Conservation (phyloP, 2,113 vertebrate species). For the Anoura caudifer region DNA sequence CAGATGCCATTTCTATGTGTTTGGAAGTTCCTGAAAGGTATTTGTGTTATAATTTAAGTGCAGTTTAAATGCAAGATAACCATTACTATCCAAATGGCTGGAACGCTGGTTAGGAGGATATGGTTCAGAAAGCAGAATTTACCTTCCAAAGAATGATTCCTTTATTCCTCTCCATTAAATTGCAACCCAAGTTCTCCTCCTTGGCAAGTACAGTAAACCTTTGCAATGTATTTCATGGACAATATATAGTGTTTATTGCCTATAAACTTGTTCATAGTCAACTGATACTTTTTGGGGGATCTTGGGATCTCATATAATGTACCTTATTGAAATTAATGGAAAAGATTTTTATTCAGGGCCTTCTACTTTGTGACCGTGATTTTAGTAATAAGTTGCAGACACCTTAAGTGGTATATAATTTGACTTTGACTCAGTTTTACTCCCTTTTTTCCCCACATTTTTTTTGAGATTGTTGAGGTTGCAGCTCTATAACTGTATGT, state of each 20-base stretch:
- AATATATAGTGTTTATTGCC: not conserved
- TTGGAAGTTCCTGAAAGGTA: not conserved
- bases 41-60: not conserved
- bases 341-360: not conserved
- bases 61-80: not conserved
- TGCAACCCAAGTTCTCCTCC: not conserved
- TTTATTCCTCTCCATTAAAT: not conserved
- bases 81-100: not conserved
- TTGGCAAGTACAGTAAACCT: not conserved
- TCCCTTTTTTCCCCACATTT: not conserved
- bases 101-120: not conserved
- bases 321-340: not conserved
- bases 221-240: not conserved
- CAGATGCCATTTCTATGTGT: not conserved
- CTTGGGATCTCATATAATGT: not conserved
- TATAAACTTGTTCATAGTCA: not conserved
- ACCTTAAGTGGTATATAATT: not conserved
- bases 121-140: not conserved
- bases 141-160: not conserved
- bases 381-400: not conserved
- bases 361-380: not conserved
- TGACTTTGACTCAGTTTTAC: not conserved
- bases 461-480: not conserved
- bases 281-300: not conserved
- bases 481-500: not conserved